Evolutionary conservation across 2,888 invertebrate genomes (phyloP), one percentile per base, ranked within the genome.

Genomic region (Eurytoma californica): DNA sequence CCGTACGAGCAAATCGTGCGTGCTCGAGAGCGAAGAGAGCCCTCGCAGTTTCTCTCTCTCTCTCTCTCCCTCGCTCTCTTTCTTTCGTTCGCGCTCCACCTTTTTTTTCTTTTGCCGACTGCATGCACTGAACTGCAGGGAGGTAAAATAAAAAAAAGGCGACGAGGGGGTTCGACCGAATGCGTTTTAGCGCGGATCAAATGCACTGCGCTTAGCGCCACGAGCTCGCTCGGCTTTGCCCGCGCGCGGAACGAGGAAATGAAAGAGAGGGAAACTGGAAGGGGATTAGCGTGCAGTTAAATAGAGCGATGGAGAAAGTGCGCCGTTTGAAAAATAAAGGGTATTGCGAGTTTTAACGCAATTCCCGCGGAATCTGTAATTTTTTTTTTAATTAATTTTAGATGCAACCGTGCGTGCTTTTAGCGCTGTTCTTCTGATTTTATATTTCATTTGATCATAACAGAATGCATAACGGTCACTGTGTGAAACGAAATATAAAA

Each of bases 141-240:
- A 72, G 72, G 69, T 75, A 79, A 49, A 70, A 77, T 75, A 14
- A 60, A 77, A 76, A 81, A 82, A 82, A 80, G 16, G 57, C 60
- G 61, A 20, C 67, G 20, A 80, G 82, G 81, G 80, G 55, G 24
- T 28, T 39, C 72, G 79, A 67, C 80, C 67, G 77, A 82, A 82
- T 82, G 82, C 87, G 88, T 88, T 90, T 88, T 88, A 88, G 86
- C 88, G 85, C 84, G 87, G 88, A 88, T 89, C 88, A 89, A 88
- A 87, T 90, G 88, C 87, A 86, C 87, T 87, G 87, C 86, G 84
- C 84, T 85, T 83, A 79, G 9, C 1, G 3, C 49, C 73, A 61
- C 49, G 51, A 47, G 18, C 82, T 3, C 53, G 53, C 53, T 16
- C 12, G 14, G 13, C 16, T n/a, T n/a, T n/a, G n/a, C 39, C 39